Base-by-base conservation (phyloP, 2,888 invertebrate genomes). In the Amphimallon solstitiale region DNA sequence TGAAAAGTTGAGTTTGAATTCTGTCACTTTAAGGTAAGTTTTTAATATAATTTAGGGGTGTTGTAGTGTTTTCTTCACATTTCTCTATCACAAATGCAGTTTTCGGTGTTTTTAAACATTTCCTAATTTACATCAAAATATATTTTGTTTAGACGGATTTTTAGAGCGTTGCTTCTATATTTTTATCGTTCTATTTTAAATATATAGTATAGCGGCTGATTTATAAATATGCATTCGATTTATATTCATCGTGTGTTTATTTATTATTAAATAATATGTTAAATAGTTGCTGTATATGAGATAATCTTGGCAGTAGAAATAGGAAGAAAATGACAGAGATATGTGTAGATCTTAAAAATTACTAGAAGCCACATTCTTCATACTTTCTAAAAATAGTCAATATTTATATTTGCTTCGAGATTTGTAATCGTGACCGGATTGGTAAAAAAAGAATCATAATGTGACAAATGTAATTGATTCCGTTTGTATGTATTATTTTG, bases 1-100 rank as follows among this genome's bases (percentile, higher is more conserved):
- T 86, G 84, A 82, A 85, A 85, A 83, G 84, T 86, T 85, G 84
- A 84, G 82, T 85, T 86, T 85, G 85, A 85, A 86, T 88, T 86
- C 85, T 86, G 85, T 86, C 84, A 85, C 84, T 85, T 83, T 82
- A 81, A 85, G 86, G 87, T 83, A 78, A 80, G 77, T 80, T 73
- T 70, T 67, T 19, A 19, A 29, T 12, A 29, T 59, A 29, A 9
- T 59, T 59, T 23, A 10, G 1, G 3, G 43, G 64, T 61, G 4
- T 19, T 29, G 7, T 5, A 19, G 12, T 23, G 12, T 7, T 9
- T 5, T 12, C 9, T 1, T 2, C 29, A 6, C 19, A 15, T 43
- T 43, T 43, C 15, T 15, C 4, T 14, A 15, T 40, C 1, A 7
- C 12, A 10, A 34, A 43, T 1, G 7, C n/a, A 29, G 12, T 43